Evolutionary conservation across 2,113 vertebrate species (phyloP).

Genomic region (Damaliscus lunatus): DNA sequence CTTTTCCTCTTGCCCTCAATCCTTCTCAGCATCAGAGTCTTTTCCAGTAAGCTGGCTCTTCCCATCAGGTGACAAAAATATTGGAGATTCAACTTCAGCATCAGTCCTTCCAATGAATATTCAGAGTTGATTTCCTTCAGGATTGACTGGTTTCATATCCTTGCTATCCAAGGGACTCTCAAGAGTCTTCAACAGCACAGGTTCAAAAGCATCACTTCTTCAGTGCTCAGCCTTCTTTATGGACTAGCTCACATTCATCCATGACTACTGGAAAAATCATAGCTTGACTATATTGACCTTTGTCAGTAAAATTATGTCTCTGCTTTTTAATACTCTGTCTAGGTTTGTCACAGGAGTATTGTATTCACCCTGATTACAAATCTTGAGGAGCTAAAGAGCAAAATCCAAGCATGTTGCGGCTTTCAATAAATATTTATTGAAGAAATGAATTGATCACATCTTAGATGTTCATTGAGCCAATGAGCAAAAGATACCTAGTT

Average conservation of each 20-base stretch:
- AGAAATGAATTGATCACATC: not conserved
- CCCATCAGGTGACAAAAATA: not conserved
- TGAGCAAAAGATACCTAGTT: not conserved
- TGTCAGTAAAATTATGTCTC: not conserved
- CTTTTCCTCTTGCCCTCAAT: not conserved
- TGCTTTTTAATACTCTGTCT: not conserved
- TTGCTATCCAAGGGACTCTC: not conserved
- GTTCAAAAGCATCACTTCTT: not conserved
- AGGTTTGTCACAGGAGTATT: not conserved
- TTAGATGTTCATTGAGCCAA: not conserved
- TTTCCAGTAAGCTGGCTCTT: not conserved
- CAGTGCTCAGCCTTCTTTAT: not conserved
- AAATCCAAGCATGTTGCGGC: not conserved
- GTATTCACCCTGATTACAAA: not conserved
- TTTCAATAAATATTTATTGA: not conserved
- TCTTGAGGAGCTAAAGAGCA: not conserved
- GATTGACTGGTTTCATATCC: not conserved
- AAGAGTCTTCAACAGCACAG: not conserved
- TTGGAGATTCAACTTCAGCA: not conserved
- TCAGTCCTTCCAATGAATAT: not conserved
- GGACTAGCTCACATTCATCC: not conserved
- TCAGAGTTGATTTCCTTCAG: not conserved
- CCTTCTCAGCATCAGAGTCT: not conserved
- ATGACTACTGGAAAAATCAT: not conserved
- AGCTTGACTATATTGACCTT: not conserved